Evolutionary conservation across 2,797 vertebrate species (phyloP).

Genomic region (Vultur gryphus): DNA sequence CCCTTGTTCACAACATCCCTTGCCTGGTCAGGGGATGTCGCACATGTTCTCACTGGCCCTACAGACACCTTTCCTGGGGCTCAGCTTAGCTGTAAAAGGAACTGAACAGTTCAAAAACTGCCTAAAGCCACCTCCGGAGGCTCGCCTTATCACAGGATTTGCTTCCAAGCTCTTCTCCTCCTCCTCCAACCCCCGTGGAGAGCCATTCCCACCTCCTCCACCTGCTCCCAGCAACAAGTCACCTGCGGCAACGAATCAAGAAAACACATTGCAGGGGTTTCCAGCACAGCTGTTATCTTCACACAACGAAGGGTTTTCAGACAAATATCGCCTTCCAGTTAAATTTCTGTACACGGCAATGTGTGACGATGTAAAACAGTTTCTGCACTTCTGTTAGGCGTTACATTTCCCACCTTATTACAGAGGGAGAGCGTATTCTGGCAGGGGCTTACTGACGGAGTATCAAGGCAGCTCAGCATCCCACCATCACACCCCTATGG

Average conservation of each 20-base stretch:
- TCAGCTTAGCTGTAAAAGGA: not conserved
- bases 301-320: not conserved
- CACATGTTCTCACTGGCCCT: accelerated
- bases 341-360: accelerated
- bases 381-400: not conserved
- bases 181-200: accelerated
- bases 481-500: not conserved
- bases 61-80: not conserved
- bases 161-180: not conserved
- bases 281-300: not conserved
- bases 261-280: not conserved
- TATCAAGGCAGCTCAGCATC: not conserved
- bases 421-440: not conserved
- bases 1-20: not conserved
- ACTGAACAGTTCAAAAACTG: not conserved
- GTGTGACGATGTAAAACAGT: not conserved
- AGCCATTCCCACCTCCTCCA: not conserved
- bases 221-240: not conserved
- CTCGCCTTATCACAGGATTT: not conserved
- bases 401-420: not conserved
- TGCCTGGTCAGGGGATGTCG: not conserved
- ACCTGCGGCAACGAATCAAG: not conserved
- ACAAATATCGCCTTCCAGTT: not conserved
- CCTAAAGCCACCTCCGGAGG: not conserved
- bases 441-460: not conserved